These are phyloP conservation scores for Neoitamus cyanurus DNA, from an alignment of 2,888 invertebrate genomes.

Conservation along the genomic window DNA sequence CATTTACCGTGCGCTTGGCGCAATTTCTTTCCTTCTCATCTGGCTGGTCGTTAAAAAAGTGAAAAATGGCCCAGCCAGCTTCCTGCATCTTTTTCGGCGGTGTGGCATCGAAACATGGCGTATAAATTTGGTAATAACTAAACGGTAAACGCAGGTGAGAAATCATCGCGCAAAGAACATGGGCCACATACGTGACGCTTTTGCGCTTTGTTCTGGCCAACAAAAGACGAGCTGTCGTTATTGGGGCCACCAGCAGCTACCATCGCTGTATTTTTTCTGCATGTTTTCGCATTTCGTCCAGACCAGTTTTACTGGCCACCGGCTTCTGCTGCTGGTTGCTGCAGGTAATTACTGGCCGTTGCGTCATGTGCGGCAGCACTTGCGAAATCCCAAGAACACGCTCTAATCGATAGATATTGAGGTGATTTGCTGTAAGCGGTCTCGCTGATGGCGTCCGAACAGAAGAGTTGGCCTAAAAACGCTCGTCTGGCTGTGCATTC, in stretches of 20 bases:
- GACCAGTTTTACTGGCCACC: neutral
- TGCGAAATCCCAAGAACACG: neutral
- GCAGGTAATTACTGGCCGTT: neutral
- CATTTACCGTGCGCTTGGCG: neutral
- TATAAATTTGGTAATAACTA: neutral
- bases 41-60: neutral
- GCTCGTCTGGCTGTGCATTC: neutral
- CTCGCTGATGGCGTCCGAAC: neutral
- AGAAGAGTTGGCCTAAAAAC: neutral
- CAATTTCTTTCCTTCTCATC: neutral
- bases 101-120: neutral
- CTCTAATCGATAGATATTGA: neutral
- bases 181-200: neutral
- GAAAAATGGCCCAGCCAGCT: neutral
- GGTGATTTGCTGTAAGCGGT: neutral
- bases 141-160: slow-evolving; percentile 1
- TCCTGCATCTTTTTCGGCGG: neutral
- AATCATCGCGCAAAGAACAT: neutral
- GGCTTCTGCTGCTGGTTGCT: neutral
- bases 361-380: neutral
- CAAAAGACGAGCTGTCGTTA: neutral
- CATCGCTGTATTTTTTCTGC: neutral
- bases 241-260: neutral
- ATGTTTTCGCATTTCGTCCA: neutral
- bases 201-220: neutral